Percentiles rank a stretch among this genome's conserved stretches.
phyloP scores from a whole-genome alignment of 2,797 vertebrate genomes.

The Apogon hyalosoma region DNA sequence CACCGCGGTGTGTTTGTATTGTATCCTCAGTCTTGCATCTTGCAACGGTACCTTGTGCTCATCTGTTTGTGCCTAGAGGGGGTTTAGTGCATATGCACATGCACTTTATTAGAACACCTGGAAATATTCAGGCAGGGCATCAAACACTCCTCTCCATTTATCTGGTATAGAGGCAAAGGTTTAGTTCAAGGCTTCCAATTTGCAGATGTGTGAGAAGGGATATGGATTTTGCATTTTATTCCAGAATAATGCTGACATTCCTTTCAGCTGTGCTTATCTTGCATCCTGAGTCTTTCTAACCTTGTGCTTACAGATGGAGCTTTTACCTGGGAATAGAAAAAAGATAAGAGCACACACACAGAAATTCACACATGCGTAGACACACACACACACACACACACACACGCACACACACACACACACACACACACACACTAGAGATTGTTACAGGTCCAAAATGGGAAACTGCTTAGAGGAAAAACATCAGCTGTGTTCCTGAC shows the following conservation, averaged over 20 bases:
- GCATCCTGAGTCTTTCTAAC: slow-evolving; percentile 61
- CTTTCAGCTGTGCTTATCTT: slow-evolving; percentile 67
- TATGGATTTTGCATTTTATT: slow-evolving; percentile 65
- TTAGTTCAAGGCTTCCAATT: slow-evolving; percentile 69
- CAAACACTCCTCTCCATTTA: slow-evolving; percentile 42
- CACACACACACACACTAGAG: slow-evolving; percentile 11
- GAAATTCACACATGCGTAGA: slow-evolving; percentile 18
- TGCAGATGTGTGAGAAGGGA: slow-evolving; percentile 63
- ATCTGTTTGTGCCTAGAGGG: slow-evolving; percentile 6
- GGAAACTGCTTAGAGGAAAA: slow-evolving; percentile 21
- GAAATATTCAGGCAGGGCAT: slow-evolving; percentile 32
- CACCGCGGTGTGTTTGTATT: slow-evolving; percentile 55
- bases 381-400: slow-evolving; percentile 4
- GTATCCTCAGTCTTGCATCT: slow-evolving; percentile 33
- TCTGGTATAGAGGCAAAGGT: slow-evolving; percentile 46
- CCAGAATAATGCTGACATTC: slow-evolving; percentile 71
- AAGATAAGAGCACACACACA: slow-evolving; percentile 47
- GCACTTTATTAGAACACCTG: slow-evolving; percentile 41
- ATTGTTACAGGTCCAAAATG: slow-evolving; percentile 34
- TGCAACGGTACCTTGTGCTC: slow-evolving; percentile 21
- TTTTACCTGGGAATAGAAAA: slow-evolving; percentile 66
- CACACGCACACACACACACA: slow-evolving; percentile 31
- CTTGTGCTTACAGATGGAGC: slow-evolving; percentile 46
- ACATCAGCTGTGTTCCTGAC: slow-evolving; percentile 48
- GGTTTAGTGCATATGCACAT: slow-evolving; percentile 23